phyloP scores from a whole-genome alignment of 2,888 invertebrate species.

The Apodemia duryi region DNA sequence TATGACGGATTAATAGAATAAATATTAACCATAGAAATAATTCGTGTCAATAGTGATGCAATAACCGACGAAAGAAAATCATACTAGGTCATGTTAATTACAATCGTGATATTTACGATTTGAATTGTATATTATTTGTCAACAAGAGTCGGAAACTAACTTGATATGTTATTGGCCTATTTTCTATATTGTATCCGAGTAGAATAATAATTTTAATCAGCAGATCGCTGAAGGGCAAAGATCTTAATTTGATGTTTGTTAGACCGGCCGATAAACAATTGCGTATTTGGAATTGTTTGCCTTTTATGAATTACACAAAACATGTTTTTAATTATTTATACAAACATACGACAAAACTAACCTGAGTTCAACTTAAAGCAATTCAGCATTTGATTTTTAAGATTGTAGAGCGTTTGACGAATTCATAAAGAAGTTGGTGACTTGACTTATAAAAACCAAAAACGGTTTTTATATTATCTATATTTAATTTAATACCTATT shows the following conservation, averaged over 20 bases:
- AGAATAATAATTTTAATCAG: constrained; percentile 14
- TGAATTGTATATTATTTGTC: constrained; percentile 5
- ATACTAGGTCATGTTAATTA: neutral
- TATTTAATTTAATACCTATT: too few relatives aligned
- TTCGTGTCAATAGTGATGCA: constrained; percentile 8
- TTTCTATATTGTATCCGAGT: constrained; percentile 38
- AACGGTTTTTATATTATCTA: too few relatives aligned
- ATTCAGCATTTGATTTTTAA: too few relatives aligned
- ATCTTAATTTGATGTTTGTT: constrained; percentile 13
- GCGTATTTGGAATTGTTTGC: constrained; percentile 3
- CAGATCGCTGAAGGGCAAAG: constrained; percentile 13
- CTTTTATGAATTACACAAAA: too few relatives aligned
- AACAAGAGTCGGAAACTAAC: constrained; percentile 8
- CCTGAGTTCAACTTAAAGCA: too few relatives aligned
- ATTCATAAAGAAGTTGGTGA: too few relatives aligned
- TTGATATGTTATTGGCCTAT: constrained; percentile 48
- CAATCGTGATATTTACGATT: neutral
- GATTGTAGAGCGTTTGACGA: too few relatives aligned
- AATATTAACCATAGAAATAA: neutral
- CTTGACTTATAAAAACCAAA: too few relatives aligned
- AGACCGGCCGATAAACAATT: constrained; percentile 1
- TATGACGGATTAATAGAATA: neutral
- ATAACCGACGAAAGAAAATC: constrained; percentile 6
- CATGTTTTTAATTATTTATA: too few relatives aligned
- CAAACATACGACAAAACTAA: too few relatives aligned